Percentiles rank a stretch among this genome's conserved stretches.
Evolutionary conservation across 2,797 vertebrate species (phyloP).

Genomic region (Allobates femoralis): DNA sequence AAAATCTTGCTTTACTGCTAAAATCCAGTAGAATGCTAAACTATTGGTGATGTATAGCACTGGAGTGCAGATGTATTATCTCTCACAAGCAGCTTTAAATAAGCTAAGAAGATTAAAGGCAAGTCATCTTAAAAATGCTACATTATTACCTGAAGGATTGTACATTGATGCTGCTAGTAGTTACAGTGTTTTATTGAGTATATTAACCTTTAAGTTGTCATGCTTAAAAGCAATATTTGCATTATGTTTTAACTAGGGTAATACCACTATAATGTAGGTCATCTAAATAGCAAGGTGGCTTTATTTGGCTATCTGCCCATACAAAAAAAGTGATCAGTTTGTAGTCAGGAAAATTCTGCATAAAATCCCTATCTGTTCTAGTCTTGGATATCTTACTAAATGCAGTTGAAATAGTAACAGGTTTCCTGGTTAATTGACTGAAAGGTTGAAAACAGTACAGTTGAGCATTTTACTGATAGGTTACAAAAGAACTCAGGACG

Average conservation of each 20-base stretch:
- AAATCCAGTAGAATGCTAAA: constrained; percentile 25
- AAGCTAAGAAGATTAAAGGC: constrained; percentile 46
- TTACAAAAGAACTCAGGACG: too few relatives aligned
- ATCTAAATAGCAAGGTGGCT: not conserved
- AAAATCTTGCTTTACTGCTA: constrained; percentile 19
- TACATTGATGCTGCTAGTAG: constrained; percentile 12
- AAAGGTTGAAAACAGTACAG: too few relatives aligned
- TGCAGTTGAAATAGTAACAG: too few relatives aligned
- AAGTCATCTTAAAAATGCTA: constrained; percentile 34
- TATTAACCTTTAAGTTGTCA: constrained; percentile 6
- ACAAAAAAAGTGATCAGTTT: too few relatives aligned
- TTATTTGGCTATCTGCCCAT: too few relatives aligned
- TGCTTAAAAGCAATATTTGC: not conserved
- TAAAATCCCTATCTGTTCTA: too few relatives aligned
- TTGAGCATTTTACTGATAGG: too few relatives aligned
- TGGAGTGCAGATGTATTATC: constrained; percentile 36
- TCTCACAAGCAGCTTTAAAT: constrained; percentile 34
- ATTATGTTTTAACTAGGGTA: not conserved
- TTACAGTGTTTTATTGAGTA: constrained; percentile 9
- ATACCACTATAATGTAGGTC: not conserved
- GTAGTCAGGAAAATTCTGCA: too few relatives aligned
- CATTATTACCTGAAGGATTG: constrained; percentile 29
- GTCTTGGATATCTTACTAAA: too few relatives aligned
- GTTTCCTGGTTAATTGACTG: too few relatives aligned
- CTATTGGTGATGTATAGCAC: constrained; percentile 27